Percentiles rank a stretch among this genome's conserved stretches.
Evolutionary conservation across 2,797 vertebrate species (phyloP).

Genomic region (Mastacembelus armatus): DNA sequence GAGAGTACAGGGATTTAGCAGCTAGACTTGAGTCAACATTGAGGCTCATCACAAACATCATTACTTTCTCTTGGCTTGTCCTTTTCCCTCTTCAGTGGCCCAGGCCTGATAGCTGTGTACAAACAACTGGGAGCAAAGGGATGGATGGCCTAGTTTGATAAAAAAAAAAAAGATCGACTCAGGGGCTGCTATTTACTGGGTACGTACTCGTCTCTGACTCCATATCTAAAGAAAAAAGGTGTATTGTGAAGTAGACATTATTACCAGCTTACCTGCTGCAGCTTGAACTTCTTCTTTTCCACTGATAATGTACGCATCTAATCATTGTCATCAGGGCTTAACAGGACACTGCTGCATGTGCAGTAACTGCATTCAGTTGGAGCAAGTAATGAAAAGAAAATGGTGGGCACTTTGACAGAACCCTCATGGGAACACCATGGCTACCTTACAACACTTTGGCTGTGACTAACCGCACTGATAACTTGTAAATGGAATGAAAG

Average conservation of each 20-base stretch:
- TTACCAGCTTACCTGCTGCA: slow-evolving; percentile 25
- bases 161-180: slow-evolving; percentile 64
- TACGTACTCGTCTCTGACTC: slow-evolving; percentile 32
- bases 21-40: slow-evolving; percentile 76
- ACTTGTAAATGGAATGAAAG: slow-evolving; percentile 77
- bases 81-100: slow-evolving; percentile 65
- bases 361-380: slow-evolving; percentile 18
- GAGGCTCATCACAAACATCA: slow-evolving; percentile 79
- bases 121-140: slow-evolving; percentile 51
- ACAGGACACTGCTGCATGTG: slow-evolving; percentile 30
- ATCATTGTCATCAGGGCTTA: slow-evolving; percentile 42
- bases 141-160: slow-evolving; percentile 74
- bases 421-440: slow-evolving; percentile 47
- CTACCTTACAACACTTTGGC: slow-evolving; percentile 75
- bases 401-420: slow-evolving; percentile 54
- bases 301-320: slow-evolving; percentile 34
- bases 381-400: slow-evolving; percentile 26
- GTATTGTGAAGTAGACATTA: slow-evolving; percentile 14
- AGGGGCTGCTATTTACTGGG: slow-evolving; percentile 46
- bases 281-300: slow-evolving; percentile 29
- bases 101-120: slow-evolving; percentile 66
- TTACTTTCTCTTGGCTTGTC: slow-evolving; percentile 74
- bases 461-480: slow-evolving; percentile 74
- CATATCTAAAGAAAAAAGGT: slow-evolving; percentile 17
- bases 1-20: slow-evolving; percentile 71